These are phyloP conservation scores for Sebastolobus altivelis DNA, from an alignment of 2,797 vertebrate genomes.

Conservation along the genomic window DNA sequence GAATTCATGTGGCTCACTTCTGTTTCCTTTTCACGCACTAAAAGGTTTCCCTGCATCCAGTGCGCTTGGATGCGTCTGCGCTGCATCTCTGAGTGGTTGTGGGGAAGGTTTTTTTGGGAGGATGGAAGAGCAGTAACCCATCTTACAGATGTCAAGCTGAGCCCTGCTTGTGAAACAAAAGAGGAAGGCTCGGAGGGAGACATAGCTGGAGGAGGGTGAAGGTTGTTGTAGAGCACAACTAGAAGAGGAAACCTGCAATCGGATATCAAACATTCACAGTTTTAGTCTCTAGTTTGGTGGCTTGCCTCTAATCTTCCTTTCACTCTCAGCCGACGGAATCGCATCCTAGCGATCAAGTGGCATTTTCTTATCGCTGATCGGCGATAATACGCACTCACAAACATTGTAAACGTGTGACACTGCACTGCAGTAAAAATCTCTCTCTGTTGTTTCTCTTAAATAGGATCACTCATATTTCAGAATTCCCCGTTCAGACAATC, in stretches of 20 bases:
- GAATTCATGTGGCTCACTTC: constrained; percentile 60
- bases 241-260: constrained; percentile 37
- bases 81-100: constrained; percentile 35
- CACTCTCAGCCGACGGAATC: constrained; percentile 52
- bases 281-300: constrained; percentile 28
- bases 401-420: constrained; percentile 61
- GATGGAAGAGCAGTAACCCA: constrained; percentile 27
- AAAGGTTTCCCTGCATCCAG: constrained; percentile 60
- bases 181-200: constrained; percentile 23
- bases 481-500: constrained; percentile 72
- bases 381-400: constrained; percentile 51
- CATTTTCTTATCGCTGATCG: constrained; percentile 64
- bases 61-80: constrained; percentile 31
- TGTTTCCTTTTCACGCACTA: constrained; percentile 65
- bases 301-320: constrained; percentile 54
- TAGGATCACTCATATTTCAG: constrained; percentile 71
- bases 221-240: constrained; percentile 23
- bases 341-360: constrained; percentile 47
- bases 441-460: constrained; percentile 68
- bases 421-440: constrained; percentile 58
- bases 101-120: constrained; percentile 46
- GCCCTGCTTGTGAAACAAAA: constrained; percentile 64
- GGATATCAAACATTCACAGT: constrained; percentile 35
- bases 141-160: constrained; percentile 73
- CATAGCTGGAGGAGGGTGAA: constrained; percentile 28